Conservation (phyloP, 2,113 vertebrate species). For the Numida meleagris region DNA sequence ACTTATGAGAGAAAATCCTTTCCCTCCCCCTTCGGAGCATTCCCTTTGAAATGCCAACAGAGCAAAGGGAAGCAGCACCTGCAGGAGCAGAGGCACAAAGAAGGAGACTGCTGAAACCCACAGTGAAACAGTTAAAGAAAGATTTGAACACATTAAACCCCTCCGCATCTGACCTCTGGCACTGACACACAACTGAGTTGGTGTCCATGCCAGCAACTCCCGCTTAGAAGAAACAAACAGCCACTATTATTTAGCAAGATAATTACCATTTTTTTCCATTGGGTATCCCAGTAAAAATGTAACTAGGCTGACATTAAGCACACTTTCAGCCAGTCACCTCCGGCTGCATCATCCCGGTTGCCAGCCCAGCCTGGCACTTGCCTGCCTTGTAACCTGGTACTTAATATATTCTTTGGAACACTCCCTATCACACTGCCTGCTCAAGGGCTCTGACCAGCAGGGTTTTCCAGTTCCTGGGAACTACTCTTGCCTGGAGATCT, state of each 20-base stretch:
- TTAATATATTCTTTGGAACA: background rate
- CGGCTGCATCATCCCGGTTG: background rate
- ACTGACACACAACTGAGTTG: background rate
- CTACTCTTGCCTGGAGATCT: background rate
- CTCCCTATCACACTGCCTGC: background rate
- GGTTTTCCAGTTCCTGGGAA: background rate
- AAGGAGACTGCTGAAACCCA: background rate
- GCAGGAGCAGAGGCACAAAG: background rate
- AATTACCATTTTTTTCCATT: constrained; percentile 53
- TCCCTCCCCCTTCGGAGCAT: background rate
- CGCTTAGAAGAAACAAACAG: constrained; percentile 59
- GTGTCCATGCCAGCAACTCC: constrained; percentile 21
- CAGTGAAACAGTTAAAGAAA: constrained; percentile 34
- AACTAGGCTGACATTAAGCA: background rate
- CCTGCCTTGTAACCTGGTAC: background rate
- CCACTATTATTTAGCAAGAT: constrained; percentile 5
- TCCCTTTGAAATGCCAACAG: background rate
- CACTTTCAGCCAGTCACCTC: background rate
- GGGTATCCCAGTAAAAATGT: constrained; percentile 44
- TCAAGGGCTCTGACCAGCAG: constrained; percentile 5
- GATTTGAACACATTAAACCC: background rate
- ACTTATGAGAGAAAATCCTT: background rate
- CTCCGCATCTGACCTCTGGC: constrained; percentile 35
- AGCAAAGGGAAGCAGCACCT: background rate
- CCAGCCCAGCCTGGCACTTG: constrained; percentile 8